These are phyloP conservation scores for Pararge aegeria DNA, from an alignment of 1,140 invertebrate genomes.

Conservation along the genomic window DNA sequence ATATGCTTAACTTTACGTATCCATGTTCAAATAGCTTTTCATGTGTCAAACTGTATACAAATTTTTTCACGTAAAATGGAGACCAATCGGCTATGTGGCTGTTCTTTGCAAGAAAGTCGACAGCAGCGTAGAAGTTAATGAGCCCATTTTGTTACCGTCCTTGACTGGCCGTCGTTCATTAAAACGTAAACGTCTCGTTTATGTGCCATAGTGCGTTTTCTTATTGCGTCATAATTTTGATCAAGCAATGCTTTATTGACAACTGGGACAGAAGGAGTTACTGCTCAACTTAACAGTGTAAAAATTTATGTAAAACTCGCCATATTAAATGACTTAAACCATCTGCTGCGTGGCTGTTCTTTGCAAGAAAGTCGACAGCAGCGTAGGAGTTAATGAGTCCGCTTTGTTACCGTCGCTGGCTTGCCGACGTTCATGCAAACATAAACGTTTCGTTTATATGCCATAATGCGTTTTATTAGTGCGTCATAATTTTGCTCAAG, in stretches of 20 bases:
- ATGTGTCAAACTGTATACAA: neutral
- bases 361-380: slow-evolving; percentile 26
- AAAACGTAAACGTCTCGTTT: no score
- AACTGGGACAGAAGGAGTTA: no score
- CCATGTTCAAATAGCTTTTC: no score
- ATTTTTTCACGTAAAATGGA: neutral
- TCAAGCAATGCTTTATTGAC: no score
- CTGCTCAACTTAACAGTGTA: no score
- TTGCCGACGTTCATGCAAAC: slow-evolving; percentile 24
- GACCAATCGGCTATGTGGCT: neutral
- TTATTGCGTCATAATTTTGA: no score
- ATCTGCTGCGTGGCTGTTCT: slow-evolving; percentile 11
- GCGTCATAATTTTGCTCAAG: no score
- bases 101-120: neutral
- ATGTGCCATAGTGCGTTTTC: no score
- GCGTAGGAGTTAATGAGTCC: slow-evolving; percentile 46
- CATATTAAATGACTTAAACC: no score
- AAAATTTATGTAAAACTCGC: no score
- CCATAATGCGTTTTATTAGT: no score
- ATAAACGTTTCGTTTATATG: slow-evolving; percentile 20
- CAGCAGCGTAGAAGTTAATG: neutral
- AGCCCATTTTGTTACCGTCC: neutral
- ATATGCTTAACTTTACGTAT: no score
- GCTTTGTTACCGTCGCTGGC: slow-evolving; percentile 42
- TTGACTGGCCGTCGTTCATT: neutral